Evolutionary conservation across 2,888 invertebrate genomes (phyloP).

Genomic region (Rhabditoides inermis): DNA sequence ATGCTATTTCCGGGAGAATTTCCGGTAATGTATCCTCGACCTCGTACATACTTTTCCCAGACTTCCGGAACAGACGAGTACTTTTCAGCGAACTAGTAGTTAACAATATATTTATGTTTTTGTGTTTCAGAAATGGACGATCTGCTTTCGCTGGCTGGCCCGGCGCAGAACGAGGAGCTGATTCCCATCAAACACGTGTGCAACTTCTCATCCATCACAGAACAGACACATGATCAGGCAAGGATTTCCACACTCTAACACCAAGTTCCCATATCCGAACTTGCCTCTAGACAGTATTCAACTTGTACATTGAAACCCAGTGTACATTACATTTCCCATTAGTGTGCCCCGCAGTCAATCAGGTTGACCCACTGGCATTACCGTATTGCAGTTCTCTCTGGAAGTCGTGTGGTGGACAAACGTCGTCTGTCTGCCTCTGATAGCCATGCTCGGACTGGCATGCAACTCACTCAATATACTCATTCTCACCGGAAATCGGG

Average conservation of each 20-base stretch:
- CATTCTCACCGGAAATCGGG: slow-evolving; percentile 41
- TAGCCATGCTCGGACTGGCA: slow-evolving; percentile 43
- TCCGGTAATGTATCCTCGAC: neutral
- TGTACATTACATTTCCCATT: neutral
- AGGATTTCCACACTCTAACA: neutral
- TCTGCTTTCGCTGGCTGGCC: slow-evolving; percentile 15
- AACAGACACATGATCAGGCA: slow-evolving; percentile 24
- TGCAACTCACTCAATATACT: slow-evolving; percentile 48
- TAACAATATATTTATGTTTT: neutral
- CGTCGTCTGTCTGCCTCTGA: slow-evolving; percentile 40
- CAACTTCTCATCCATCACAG: slow-evolving; percentile 27
- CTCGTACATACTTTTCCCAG: neutral
- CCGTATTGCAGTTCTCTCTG: slow-evolving; percentile 21
- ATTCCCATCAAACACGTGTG: slow-evolving; percentile 16
- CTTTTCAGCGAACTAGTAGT: too few species aligned
- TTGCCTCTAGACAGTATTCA: neutral
- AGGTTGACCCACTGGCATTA: neutral
- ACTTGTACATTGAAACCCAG: neutral
- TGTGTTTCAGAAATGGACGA: slow-evolving; percentile 5
- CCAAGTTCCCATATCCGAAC: neutral
- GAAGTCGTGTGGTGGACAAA: slow-evolving; percentile 47
- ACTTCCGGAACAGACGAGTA: slow-evolving; percentile 1
- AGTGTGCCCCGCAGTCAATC: neutral
- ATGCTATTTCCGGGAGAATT: neutral
- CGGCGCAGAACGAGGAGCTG: slow-evolving; percentile 20